phyloP scores from a whole-genome alignment of 2,113 vertebrate genomes.

The Corythaixoides concolor region DNA sequence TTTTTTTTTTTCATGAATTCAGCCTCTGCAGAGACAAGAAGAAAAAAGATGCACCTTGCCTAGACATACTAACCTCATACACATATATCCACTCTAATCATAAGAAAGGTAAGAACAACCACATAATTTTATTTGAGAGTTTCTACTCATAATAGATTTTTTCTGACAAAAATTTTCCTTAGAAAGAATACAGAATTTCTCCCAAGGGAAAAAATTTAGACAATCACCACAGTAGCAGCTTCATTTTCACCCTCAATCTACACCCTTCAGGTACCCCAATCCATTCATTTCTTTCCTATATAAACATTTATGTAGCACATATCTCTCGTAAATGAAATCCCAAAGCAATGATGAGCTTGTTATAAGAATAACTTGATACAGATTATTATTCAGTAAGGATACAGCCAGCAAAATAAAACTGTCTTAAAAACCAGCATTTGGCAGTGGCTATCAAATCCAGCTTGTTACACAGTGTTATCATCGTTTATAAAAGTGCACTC shows the following conservation, averaged over 20 bases:
- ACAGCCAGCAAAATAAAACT: conserved; percentile 12
- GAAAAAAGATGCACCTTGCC: neutral
- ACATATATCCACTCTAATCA: neutral
- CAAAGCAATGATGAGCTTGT: conserved; percentile 22
- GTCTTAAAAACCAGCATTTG: conserved; percentile 18
- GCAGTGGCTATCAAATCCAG: conserved; percentile 33
- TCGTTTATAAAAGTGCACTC: conserved; percentile 26
- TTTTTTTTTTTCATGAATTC: neutral
- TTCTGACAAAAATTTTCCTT: neutral
- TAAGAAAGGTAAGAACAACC: neutral
- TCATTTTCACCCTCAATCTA: neutral
- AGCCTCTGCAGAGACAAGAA: neutral
- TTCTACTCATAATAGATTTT: neutral
- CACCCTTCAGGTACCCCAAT: neutral
- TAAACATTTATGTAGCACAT: neutral
- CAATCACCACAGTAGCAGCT: neutral
- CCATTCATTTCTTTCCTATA: neutral
- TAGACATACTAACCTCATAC: neutral
- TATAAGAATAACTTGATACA: neutral
- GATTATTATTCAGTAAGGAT: conserved; percentile 16
- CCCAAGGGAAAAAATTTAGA: neutral
- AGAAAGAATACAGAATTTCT: neutral
- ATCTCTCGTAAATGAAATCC: neutral
- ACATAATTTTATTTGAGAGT: neutral
- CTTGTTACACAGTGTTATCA: conserved; percentile 24